Evolutionary conservation across 1,140 invertebrate species (phyloP), one percentile per base, ranked within the genome.

Genomic region (Coenobita brevimanus): DNA sequence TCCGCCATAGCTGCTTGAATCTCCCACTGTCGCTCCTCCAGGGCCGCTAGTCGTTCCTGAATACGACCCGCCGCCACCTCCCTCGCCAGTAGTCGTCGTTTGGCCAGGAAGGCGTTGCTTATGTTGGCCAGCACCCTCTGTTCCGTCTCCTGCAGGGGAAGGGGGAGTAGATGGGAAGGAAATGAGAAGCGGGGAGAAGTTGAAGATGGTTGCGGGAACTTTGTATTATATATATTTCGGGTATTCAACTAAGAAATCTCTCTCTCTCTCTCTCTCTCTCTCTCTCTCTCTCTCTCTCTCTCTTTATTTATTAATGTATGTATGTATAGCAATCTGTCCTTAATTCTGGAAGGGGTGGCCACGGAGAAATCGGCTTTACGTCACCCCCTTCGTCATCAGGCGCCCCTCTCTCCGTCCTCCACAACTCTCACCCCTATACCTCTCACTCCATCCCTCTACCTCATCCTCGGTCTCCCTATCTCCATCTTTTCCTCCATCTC

Each of bases 41-140:
- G 33, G 33, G 24, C n/a, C 4, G 43, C 36, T 24, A 86, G 75
- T 15, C 76, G 73, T 62, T 80, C 84, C 41, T 79, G 60, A 13
- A 86, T 78, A 30, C 84, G 78, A 1, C 38, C 84, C 6, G 27
- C 21, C 3, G 62, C 62, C 41, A 86, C 84, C 43, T 86, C 84
- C 73, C 64, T 67, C 17, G 36, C n/a, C 75, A 86, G 60, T 13
- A 86, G 73, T 0, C 84, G 75, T 46, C 84, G 75, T 41, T 80
- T 86, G 38, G 84, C 84, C 41, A 86, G 41, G 76, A 86, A 86
- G 2, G 84, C 84, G 41, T 86, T 86, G 60, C 84, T 86, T 57
- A 86, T 86, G 43, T 86, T 86, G 62, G 60, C 43, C 17, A 86
- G 60, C 33, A 86, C 84, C 21, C 41, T 57, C 67, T 86, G 84